Conservation (phyloP, 2,888 invertebrate species). For the Molorchus minor region DNA sequence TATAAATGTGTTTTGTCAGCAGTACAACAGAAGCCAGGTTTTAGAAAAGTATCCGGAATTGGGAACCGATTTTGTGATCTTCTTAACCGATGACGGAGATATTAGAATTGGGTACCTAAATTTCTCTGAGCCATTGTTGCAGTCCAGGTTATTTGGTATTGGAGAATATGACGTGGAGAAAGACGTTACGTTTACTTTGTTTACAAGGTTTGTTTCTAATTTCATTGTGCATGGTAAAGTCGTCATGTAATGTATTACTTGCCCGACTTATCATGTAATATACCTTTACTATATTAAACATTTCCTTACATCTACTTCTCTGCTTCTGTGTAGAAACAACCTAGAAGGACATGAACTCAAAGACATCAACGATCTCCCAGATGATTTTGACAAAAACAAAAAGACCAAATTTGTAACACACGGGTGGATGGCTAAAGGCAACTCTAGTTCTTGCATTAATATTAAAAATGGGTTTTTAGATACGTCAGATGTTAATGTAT, state of each 20-base stretch:
- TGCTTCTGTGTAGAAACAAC: constrained; percentile 31
- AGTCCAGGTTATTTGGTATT: constrained; percentile 29
- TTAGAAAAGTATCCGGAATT: constrained; percentile 53
- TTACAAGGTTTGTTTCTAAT: constrained; percentile 55
- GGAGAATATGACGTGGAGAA: constrained; percentile 47
- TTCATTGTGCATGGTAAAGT: no score
- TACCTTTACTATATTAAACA: no score
- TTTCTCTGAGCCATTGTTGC: constrained; percentile 50
- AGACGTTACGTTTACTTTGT: constrained; percentile 64
- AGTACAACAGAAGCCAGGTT: constrained; percentile 32
- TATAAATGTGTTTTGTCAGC: not conserved
- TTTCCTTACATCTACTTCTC: no score
- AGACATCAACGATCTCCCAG: constrained; percentile 24
- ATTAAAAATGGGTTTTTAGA: constrained; percentile 63
- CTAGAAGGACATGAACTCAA: constrained; percentile 31
- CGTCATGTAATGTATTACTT: no score
- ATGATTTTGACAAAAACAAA: constrained; percentile 61
- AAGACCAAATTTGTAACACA: constrained; percentile 66
- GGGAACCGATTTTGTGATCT: constrained; percentile 64
- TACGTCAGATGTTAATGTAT: constrained; percentile 64
- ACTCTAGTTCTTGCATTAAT: constrained; percentile 59
- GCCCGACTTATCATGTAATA: no score
- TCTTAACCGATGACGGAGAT: constrained; percentile 60
- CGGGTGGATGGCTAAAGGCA: constrained; percentile 64
- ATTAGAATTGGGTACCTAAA: constrained; percentile 50